Conservation (phyloP, 2,888 invertebrate species). For the Agrochola circellaris region DNA sequence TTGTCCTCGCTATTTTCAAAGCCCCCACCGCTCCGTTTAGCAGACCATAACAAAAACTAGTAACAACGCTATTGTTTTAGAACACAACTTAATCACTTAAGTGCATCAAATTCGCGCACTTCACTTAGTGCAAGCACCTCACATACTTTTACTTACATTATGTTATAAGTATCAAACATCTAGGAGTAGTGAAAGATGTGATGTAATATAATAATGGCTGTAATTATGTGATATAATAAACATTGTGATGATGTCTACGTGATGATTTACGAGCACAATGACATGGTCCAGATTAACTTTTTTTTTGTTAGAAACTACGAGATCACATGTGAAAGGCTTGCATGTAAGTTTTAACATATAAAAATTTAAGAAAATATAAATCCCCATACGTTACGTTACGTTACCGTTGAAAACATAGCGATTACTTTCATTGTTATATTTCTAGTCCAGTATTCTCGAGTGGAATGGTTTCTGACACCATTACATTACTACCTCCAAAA, state of each 20-base stretch:
- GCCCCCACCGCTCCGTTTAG: conserved; percentile 10
- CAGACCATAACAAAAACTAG: conserved; percentile 15
- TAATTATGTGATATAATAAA: conserved; percentile 42
- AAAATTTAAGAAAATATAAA: not conserved
- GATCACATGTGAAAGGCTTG: not conserved
- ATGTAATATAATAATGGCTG: conserved; percentile 34
- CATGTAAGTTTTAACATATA: too few species aligned
- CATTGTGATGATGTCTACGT: conserved; percentile 9
- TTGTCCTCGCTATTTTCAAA: conserved; percentile 3
- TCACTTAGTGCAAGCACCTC: conserved; percentile 26
- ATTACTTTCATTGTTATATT: not conserved
- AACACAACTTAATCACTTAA: conserved; percentile 33
- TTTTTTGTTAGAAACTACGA: not conserved
- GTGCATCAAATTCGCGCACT: conserved; percentile 37
- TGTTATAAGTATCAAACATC: conserved; percentile 18
- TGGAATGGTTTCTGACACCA: too few species aligned
- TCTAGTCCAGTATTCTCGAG: not conserved
- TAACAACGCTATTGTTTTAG: conserved; percentile 43
- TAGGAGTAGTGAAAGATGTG: conserved; percentile 25
- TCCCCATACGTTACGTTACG: too few species aligned
- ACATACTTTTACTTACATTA: conserved; percentile 6
- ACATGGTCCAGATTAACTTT: not conserved
- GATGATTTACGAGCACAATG: conserved; percentile 7
- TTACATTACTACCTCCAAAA: not conserved
- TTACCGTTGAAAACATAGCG: not conserved